Conservation (phyloP, 2,797 vertebrate species). For the Pterois miles region DNA sequence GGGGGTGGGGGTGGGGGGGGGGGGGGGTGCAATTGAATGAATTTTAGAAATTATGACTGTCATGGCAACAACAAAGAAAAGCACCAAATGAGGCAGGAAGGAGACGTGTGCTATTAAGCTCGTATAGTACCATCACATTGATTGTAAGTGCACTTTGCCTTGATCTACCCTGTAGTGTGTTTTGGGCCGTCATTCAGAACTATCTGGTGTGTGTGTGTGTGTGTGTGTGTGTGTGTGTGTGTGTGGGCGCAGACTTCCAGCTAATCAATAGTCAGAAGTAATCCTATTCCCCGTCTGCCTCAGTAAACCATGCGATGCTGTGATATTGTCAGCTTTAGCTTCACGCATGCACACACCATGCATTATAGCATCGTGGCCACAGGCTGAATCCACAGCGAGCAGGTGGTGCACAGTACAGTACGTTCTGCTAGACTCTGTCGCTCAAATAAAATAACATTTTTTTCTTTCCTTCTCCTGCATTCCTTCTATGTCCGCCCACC, state of each 20-base stretch:
- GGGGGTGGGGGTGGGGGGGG: too few relatives aligned
- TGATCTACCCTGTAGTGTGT: conserved; percentile 29
- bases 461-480: neutral
- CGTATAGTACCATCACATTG: conserved; percentile 29
- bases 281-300: conserved; percentile 40
- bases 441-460: conserved; percentile 38
- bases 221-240: neutral
- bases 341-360: conserved; percentile 27
- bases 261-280: conserved; percentile 45
- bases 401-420: conserved; percentile 37
- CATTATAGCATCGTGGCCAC: conserved; percentile 10
- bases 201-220: conserved; percentile 1
- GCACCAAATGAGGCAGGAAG: conserved; percentile 35
- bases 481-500: neutral
- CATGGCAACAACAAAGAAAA: conserved; percentile 44
- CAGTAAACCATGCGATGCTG: conserved; percentile 39
- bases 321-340: conserved; percentile 50
- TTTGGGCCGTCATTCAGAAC: conserved; percentile 34
- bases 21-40: conserved; percentile 17
- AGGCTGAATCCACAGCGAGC: conserved; percentile 41
- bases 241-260: neutral
- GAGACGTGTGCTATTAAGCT: conserved; percentile 41
- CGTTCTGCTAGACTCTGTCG: conserved; percentile 23
- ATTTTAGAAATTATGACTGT: conserved; percentile 47
- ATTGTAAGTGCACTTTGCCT: conserved; percentile 36